phyloP scores from a whole-genome alignment of 2,113 vertebrate genomes.

The Raja brachyura region DNA sequence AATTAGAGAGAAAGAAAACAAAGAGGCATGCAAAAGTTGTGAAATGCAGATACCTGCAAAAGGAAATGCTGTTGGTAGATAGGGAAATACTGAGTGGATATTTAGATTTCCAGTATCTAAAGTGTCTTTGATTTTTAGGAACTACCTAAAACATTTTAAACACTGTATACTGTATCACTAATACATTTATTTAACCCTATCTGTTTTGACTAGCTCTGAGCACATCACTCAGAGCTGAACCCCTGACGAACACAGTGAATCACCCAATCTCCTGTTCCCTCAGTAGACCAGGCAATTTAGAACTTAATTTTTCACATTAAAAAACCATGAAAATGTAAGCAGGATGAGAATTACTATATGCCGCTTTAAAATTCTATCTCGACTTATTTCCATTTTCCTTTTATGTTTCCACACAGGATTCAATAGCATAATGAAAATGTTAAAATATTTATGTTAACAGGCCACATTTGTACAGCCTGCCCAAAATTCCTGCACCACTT shows the following conservation, averaged over 20 bases:
- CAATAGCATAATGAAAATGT: not conserved
- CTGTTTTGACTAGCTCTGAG: not conserved
- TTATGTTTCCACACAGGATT: not conserved
- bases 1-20: too few species aligned
- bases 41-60: too few species aligned
- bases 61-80: too few species aligned
- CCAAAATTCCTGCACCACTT: not conserved
- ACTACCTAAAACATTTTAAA: too few species aligned
- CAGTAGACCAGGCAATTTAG: not conserved
- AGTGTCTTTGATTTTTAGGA: too few species aligned
- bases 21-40: too few species aligned
- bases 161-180: too few species aligned
- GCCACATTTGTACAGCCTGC: not conserved
- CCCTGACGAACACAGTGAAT: not conserved
- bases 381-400: conserved; percentile 5
- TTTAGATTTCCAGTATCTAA: too few species aligned
- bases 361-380: not conserved
- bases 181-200: not conserved
- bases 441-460: conserved; percentile 16
- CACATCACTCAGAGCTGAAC: not conserved
- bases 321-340: not conserved
- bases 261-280: not conserved
- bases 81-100: too few species aligned
- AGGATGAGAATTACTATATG: not conserved
- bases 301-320: not conserved